Base-by-base conservation (phyloP, 2,797 vertebrate species). In the Brotogeris chrysoptera region DNA sequence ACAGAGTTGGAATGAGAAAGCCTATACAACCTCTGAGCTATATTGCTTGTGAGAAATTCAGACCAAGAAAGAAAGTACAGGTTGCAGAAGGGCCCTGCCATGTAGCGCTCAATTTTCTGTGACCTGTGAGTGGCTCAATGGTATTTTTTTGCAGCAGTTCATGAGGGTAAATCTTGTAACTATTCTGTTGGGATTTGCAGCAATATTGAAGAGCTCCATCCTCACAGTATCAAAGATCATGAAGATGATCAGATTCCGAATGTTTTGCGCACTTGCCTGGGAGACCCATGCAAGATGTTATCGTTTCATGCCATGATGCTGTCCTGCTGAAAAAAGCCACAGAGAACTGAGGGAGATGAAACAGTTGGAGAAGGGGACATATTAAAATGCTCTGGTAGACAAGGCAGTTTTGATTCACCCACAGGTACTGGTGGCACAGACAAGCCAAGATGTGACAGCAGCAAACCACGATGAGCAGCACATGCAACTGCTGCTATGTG, bases 61-160 rank as follows among this genome's bases (percentile, higher is more conserved):
- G 41, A 34, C 3, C 36, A 79, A 52, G 60, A 23, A 85, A 65
- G 61, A 38, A 88, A 72, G 49, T 52, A 27, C 23, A 24, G 32
- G 21, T 30, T 80, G 47, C 47, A 49, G 36, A 47, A 3, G 8
- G 57, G 57, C 12, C 65, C 13, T 32, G 64, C 34, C 23, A 43
- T 6, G 16, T 23, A 78, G 30, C 61, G 57, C 66, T 71, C 23
- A 84, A 36, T 21, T 43, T 41, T 32, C 50, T 53, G 47, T 24
- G 12, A 28, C 83, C 43, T 0, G 0, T 10, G 10, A 13, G 4
- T 18, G 25, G 11, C 18, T 64, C 41, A 27, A 13, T 28, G n/a
- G 7, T 24, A 11, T 4, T 47, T 65, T 82, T 13, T 41, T 39
- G 11, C 16, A 23, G 24, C 0, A 3, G 32, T 28, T 82, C 80